These are phyloP conservation scores for Phenganax marumi DNA, from an alignment of 92 coral and sea anemone species.

Conservation along the genomic window DNA sequence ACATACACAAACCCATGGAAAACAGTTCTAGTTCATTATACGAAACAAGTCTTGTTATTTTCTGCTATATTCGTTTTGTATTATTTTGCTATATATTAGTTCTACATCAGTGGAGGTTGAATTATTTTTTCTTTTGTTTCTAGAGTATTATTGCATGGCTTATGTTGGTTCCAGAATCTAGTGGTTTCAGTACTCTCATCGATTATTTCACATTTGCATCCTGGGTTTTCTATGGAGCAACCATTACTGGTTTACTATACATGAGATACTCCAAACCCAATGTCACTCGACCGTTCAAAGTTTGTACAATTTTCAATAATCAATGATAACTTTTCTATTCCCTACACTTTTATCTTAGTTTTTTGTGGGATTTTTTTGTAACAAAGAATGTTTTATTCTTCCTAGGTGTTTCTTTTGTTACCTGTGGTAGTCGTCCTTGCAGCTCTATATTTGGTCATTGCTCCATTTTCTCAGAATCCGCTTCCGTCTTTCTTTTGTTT, in stretches of 20 bases:
- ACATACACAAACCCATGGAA: too few species aligned
- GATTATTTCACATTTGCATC: conserved; percentile 96
- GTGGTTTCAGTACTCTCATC: conserved; percentile 78
- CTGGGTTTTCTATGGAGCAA: conserved; percentile 87
- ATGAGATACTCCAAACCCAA: conserved; percentile 71
- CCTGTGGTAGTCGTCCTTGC: conserved; percentile 77
- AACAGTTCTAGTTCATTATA: too few species aligned
- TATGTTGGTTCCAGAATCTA: conserved; percentile 88
- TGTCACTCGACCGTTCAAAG: conserved; percentile 75
- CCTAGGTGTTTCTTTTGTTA: conserved; percentile 69
- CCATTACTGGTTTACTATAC: conserved; percentile 72
- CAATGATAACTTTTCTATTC: background rate
- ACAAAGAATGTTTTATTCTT: background rate
- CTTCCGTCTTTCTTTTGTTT: conserved; percentile 77
- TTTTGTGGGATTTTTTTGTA: background rate
- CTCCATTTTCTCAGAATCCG: conserved; percentile 85
- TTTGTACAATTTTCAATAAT: conserved; percentile 10
- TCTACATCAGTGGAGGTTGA: too few species aligned
- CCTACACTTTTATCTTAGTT: background rate
- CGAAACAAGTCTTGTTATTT: too few species aligned
- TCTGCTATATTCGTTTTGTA: too few species aligned
- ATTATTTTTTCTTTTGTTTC: background rate
- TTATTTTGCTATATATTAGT: too few species aligned
- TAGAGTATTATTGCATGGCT: conserved; percentile 91
- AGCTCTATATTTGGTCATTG: conserved; percentile 76